Evolutionary conservation across 2,113 vertebrate species (phyloP), one percentile per base, ranked within the genome.

Genomic region (Rhizomys pruinosus): DNA sequence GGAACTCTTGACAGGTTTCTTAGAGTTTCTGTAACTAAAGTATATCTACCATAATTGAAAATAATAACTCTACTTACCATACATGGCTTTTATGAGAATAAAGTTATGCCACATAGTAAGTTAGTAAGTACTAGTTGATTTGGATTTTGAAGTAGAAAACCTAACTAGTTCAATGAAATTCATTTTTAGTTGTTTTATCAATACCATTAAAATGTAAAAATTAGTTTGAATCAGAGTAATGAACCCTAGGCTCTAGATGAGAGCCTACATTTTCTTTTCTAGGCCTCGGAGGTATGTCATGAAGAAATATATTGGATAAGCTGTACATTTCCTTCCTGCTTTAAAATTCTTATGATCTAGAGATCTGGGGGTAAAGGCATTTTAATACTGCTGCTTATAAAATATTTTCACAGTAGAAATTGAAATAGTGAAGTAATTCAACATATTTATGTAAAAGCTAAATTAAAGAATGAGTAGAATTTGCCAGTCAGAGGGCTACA

Each of bases 391-490:
- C 81, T 95, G 59, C 85, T 96, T 89, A 90, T 69, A 93, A 97
- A 95, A 96, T 95, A 96, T 95, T 97, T 96, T 96, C 92, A 97
- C 88, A 95, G 77, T 84, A 90, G 93, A 74, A 96, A 90, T 25
- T 92, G 76, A 96, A 96, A 96, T 92, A 93, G 81, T 96, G 66
- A 32, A 96, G 29, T 74, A 93, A 88, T 96, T 94, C 81, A 76
- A 92, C 78, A 90, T 95, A 96, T 97, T 94, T 96, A 95, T 93
- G 77, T 93, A 96, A 93, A 74, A 82, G 81, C 69, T 96, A 92
- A 93, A 93, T 96, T 96, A 94, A 96, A 94, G 22, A 93, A 27
- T 29, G 16, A 94, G 42, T 55, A 87, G 42, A 97, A 95, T 88
- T 94, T 94, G 92, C 92, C 90, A 94, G 87, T 78, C 90, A 34